Evolutionary conservation across 2,113 vertebrate genomes (phyloP).

Genomic region (Prunella himalayana): DNA sequence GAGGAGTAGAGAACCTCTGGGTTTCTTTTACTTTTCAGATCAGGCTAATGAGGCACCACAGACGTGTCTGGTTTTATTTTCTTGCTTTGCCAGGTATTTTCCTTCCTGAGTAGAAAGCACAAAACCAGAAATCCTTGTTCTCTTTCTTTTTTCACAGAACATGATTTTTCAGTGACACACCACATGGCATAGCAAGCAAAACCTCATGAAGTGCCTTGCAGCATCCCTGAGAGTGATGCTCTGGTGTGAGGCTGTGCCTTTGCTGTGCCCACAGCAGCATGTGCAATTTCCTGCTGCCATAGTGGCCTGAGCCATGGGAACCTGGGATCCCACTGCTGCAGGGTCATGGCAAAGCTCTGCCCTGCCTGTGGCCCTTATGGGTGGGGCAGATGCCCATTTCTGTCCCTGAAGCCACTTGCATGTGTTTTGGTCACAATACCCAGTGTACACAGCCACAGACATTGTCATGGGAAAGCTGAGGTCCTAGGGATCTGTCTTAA

Average conservation of each 20-base stretch:
- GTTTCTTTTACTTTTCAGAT: background rate
- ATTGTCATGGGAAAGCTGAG: background rate
- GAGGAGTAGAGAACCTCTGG: background rate
- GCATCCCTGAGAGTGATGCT: background rate
- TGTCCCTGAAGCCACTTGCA: background rate
- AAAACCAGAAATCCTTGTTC: background rate
- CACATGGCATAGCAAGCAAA: background rate
- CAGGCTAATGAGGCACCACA: accelerated
- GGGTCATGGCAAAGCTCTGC: background rate
- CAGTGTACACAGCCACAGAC: background rate
- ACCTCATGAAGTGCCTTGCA: background rate
- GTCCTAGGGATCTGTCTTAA: background rate
- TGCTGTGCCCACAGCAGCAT: background rate
- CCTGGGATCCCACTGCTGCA: background rate
- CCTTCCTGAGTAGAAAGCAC: background rate
- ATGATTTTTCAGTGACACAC: background rate
- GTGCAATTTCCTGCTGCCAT: background rate
- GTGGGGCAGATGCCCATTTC: background rate
- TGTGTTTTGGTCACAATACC: background rate
- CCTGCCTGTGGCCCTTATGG: background rate
- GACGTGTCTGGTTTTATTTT: background rate
- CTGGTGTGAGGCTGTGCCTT: accelerated
- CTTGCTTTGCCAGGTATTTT: background rate
- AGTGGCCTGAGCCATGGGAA: background rate
- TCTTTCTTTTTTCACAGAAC: background rate